Evolutionary conservation across 2,797 vertebrate genomes (phyloP), one percentile per base, ranked within the genome.

Genomic region (Euphonia xanthogaster): DNA sequence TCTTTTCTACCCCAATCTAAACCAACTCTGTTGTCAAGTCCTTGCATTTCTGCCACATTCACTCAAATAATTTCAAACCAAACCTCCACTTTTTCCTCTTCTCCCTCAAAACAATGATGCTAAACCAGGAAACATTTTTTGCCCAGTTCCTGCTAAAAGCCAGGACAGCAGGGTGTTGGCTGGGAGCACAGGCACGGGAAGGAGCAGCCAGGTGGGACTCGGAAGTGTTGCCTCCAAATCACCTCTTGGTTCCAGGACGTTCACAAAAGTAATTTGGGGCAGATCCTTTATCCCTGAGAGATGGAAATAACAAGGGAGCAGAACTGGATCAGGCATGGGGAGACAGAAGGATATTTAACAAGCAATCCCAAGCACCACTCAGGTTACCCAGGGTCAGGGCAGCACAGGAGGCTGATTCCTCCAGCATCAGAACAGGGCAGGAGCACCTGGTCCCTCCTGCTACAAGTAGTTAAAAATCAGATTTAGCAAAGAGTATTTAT

Each of bases 401-500:
- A 82, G 50, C 7, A 14, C 67, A 62, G 35, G 37, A 76, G 14
- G 45, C 2, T 35, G 58, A 72, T 35, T 65, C 45, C 45, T 77
- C 45, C 66, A 71, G 37, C 33, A 70, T n/a, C 31, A 40, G 19
- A 82, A 53, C 2, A 8, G 27, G 57, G n/a, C 48, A 94, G 39
- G 31, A 89, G 14, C 39, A 79, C 42, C 57, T 37, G n/a, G 42
- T 75, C 14, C 21, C 57, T 77, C 39, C 7, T 10, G 23, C 45
- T 67, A 62, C 50, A 70, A 74, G 65, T 13, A 58, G 65, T 14
- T 77, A 76, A 89, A 88, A 67, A 18, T 91, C 92, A 77, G 61
- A 94, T 91, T 95, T 86, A 94, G 73, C 39, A 63, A 84, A 35
- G 54, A 85, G 88, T 86, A 94, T 96, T 95, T 96, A 94, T 86